These are phyloP conservation scores for Panorpa germanica DNA, from an alignment of 2,888 invertebrate genomes.

Conservation along the genomic window DNA sequence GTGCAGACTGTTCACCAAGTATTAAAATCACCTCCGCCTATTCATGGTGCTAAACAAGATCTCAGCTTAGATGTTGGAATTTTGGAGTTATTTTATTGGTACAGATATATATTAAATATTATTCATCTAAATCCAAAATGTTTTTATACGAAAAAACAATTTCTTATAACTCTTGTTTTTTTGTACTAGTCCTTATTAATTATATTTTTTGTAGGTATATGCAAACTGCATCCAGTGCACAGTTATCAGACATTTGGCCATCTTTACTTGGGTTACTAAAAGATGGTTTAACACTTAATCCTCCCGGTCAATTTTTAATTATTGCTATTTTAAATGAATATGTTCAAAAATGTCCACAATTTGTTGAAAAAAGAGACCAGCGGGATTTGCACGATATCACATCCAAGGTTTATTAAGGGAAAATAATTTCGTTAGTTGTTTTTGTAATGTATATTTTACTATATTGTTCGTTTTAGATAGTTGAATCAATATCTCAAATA, in stretches of 20 bases:
- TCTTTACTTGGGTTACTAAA: constrained; percentile 53
- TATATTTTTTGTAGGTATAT: constrained; percentile 29
- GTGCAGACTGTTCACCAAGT: constrained; percentile 68
- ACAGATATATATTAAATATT: too few species aligned
- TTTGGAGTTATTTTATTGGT: constrained; percentile 61
- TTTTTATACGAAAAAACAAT: too few species aligned
- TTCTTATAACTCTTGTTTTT: background rate
- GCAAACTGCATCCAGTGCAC: constrained; percentile 44
- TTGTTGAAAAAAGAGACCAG: constrained; percentile 61
- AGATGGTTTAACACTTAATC: constrained; percentile 50
- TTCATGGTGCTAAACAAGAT: constrained; percentile 31
- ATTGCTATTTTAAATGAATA: constrained; percentile 66
- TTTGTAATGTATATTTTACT: constrained; percentile 4
- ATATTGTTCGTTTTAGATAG: constrained; percentile 27
- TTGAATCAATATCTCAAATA: constrained; percentile 65
- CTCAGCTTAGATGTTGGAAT: constrained; percentile 60
- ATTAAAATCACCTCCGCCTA: constrained; percentile 53
- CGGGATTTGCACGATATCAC: constrained; percentile 62
- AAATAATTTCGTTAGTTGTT: constrained; percentile 4
- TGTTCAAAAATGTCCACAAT: constrained; percentile 53
- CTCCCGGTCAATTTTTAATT: constrained; percentile 62
- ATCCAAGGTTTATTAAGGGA: constrained; percentile 33
- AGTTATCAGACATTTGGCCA: constrained; percentile 60
- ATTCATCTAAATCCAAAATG: too few species aligned
- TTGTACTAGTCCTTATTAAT: too few species aligned